These are phyloP conservation scores for Conus ventricosus DNA, from an alignment of 1,140 invertebrate species.

Conservation along the genomic window DNA sequence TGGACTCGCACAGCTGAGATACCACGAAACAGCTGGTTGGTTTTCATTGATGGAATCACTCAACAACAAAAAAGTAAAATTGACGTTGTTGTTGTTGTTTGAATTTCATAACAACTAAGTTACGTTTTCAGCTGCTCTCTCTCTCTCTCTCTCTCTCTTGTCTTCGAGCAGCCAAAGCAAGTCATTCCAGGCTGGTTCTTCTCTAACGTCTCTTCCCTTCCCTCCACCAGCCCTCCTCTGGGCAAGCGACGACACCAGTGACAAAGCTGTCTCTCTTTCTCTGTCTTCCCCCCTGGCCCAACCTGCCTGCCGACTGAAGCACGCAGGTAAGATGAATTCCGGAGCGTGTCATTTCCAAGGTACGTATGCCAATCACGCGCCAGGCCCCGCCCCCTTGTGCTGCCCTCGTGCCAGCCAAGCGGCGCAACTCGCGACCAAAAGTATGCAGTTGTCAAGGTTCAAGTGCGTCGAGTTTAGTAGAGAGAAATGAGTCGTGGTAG, in stretches of 20 bases:
- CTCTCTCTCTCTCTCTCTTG: too few relatives aligned
- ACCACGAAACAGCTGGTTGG: too few relatives aligned
- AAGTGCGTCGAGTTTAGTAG: neutral
- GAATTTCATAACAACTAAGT: too few relatives aligned
- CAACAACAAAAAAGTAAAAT: too few relatives aligned
- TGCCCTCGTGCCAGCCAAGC: conserved; percentile 18
- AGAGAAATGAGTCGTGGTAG: neutral
- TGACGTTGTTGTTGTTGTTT: too few relatives aligned
- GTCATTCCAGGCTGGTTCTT: too few relatives aligned
- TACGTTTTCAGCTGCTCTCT: too few relatives aligned
- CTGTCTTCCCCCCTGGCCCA: neutral
- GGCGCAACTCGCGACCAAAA: conserved; percentile 20
- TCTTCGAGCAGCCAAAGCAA: too few relatives aligned
- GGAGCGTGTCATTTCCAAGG: conserved; percentile 16
- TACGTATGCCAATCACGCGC: conserved; percentile 21
- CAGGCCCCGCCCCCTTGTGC: conserved; percentile 15
- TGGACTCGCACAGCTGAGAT: too few relatives aligned
- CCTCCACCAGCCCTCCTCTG: too few relatives aligned
- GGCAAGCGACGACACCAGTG: neutral
- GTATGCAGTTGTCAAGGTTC: neutral
- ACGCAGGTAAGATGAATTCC: neutral
- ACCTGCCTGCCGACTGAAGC: neutral
- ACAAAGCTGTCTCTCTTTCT: neutral
- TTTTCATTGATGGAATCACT: too few relatives aligned
- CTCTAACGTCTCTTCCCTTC: too few relatives aligned